Evolutionary conservation across 2,113 vertebrate species (phyloP).

Genomic region (Ascaphus truei): DNA sequence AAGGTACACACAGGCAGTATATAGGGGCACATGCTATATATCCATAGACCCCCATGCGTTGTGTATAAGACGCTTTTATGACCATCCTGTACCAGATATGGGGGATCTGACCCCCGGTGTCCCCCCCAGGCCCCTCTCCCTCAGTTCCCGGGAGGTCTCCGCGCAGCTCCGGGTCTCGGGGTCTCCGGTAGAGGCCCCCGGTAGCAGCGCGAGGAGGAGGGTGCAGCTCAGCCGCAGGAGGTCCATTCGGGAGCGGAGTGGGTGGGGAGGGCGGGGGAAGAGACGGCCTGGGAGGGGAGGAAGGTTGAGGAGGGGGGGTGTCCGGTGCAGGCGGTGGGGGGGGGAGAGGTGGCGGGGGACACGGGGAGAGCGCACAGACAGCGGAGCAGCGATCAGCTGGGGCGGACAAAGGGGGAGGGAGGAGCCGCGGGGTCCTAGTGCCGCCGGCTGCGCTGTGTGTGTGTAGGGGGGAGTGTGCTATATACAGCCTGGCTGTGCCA

Average conservation of each 20-base stretch:
- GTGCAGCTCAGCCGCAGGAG: constrained; percentile 34
- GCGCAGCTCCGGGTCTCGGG: constrained; percentile 71
- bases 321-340: background rate
- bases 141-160: constrained; percentile 76
- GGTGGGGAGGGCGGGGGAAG: background rate
- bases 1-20: no score
- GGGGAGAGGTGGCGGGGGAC: background rate
- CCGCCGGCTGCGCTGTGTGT: background rate
- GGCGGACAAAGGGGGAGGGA: background rate
- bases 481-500: no score
- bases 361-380: background rate
- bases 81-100: constrained; percentile 83
- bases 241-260: constrained; percentile 14
- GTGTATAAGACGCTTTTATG: no score
- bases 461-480: background rate
- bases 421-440: constrained; percentile 5
- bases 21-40: no score
- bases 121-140: constrained; percentile 74
- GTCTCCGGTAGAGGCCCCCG: constrained; percentile 39
- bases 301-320: background rate
- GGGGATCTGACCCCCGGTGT: constrained; percentile 69
- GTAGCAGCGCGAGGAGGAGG: constrained; percentile 44
- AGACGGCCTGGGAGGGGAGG: background rate
- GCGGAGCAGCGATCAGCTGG: background rate
- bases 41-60: no score